Base-by-base conservation (phyloP, 2,888 invertebrate genomes). In the Plagodis dolabraria region DNA sequence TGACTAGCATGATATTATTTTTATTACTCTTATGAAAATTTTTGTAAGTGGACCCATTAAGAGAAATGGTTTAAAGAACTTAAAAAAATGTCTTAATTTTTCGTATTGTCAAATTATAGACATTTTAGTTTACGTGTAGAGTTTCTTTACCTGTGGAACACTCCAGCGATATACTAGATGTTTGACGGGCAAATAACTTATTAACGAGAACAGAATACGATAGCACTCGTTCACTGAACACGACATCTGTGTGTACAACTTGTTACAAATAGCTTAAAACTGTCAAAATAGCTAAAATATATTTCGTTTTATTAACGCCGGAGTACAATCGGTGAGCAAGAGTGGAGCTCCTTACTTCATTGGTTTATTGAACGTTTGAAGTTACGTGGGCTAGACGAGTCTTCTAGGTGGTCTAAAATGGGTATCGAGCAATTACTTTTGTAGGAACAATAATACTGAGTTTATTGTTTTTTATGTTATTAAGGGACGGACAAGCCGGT, bases 231-330 rank as follows among this genome's bases (percentile, higher is more conserved):
- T 48, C 36, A 12, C 36, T 11, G 9, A 48, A 36, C 68, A 22
- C 7, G 6, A 5, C 0, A 34, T 0, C 82, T n/a, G 74, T 89
- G 75, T 81, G 86, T 87, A 71, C 61, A 57, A 55, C 50, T 63
- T 71, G 78, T 83, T 87, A 87, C 83, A 74, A 88, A 89, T 86
- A 86, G 87, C 86, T 87, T 80, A 71, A 79, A 87, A 87, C 89
- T 91, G 92, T 92, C 92, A 92, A 91, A 91, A 91, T 91, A 87
- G 85, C 82, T 92, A 87, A 91, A 89, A 89, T 92, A 91, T 91
- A 86, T 74, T 80, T 78, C 88, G 86, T 91, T 92, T 90, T 90
- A 91, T 89, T 90, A 91, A 88, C 87, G 84, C 86, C 77, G 83
- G 85, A 84, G 83, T 85, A 89, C 89, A 88, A 89, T 89, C 85